These are phyloP conservation scores for Pterocles gutturalis DNA, from an alignment of 2,113 vertebrate species.

Conservation along the genomic window DNA sequence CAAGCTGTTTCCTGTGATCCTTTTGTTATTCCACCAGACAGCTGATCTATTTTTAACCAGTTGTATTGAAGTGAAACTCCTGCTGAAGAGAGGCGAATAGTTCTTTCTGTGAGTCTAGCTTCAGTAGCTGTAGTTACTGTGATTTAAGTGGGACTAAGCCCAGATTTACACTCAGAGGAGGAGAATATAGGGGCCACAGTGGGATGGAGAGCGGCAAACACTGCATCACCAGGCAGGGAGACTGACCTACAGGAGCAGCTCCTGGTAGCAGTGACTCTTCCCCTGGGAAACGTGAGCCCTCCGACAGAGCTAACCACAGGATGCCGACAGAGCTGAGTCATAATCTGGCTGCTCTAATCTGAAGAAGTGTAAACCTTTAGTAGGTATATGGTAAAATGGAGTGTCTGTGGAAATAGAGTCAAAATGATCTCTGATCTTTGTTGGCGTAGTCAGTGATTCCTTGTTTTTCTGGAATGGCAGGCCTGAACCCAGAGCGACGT, in stretches of 20 bases:
- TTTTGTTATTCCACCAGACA: not conserved
- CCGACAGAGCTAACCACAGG: not conserved
- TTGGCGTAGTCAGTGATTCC: not conserved
- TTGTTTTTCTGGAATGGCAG: not conserved
- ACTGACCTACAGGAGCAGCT: not conserved
- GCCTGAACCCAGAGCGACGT: not conserved
- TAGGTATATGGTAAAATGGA: not conserved
- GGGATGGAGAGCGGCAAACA: not conserved
- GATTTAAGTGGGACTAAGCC: not conserved
- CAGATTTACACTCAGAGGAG: not conserved
- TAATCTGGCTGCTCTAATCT: not conserved
- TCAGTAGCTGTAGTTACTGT: not conserved
- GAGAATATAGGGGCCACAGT: not conserved
- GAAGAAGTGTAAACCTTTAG: not conserved
- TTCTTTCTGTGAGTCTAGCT: not conserved
- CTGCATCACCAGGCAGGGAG: not conserved
- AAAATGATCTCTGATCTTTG: not conserved
- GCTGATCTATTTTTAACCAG: not conserved
- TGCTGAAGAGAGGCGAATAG: not conserved
- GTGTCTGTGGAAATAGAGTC: not conserved
- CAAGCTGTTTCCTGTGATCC: not conserved
- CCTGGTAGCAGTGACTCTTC: not conserved
- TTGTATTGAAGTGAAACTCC: not conserved
- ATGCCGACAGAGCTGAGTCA: not conserved
- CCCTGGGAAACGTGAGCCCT: not conserved